Conservation (phyloP, 2,888 invertebrate genomes). For the Agriotes lineatus region DNA sequence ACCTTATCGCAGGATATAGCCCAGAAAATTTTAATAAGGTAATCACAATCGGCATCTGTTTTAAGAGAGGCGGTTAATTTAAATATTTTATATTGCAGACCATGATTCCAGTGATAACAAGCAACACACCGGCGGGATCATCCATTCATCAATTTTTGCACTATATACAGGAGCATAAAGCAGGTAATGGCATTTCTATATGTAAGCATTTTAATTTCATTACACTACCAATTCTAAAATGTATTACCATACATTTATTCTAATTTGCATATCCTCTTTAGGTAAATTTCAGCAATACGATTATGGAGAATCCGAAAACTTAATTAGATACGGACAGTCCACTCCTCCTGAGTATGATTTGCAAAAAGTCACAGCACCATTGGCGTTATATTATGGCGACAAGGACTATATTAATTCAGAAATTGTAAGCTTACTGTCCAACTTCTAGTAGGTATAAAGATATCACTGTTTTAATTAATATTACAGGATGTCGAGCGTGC, state of each 20-base stretch:
- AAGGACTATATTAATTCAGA: conserved; percentile 69
- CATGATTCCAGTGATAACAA: conserved; percentile 28
- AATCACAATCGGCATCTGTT: too few relatives aligned
- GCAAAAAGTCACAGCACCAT: conserved; percentile 65
- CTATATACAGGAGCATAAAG: conserved; percentile 67
- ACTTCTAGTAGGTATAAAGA: not conserved
- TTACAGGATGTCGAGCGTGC: conserved; percentile 11
- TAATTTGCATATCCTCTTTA: not conserved
- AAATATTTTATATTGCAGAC: conserved; percentile 37
- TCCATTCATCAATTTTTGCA: conserved; percentile 69
- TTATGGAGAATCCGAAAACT: conserved; percentile 49
- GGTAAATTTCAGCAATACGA: conserved; percentile 41
- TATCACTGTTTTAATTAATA: not conserved
- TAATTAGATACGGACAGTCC: conserved; percentile 43
- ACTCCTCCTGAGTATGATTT: conserved; percentile 64
- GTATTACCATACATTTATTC: too few relatives aligned
- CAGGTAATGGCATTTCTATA: conserved; percentile 57
- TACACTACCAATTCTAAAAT: too few relatives aligned
- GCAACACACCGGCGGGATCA: conserved; percentile 57
- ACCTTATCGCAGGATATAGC: conserved; percentile 58
- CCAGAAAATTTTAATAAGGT: conserved; percentile 68
- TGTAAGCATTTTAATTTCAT: too few relatives aligned
- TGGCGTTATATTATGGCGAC: conserved; percentile 69
- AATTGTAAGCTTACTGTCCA: conserved; percentile 49
- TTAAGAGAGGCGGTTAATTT: too few relatives aligned